Evolutionary conservation across 2,797 vertebrate genomes (phyloP).

Genomic region (Microtus californicus): DNA sequence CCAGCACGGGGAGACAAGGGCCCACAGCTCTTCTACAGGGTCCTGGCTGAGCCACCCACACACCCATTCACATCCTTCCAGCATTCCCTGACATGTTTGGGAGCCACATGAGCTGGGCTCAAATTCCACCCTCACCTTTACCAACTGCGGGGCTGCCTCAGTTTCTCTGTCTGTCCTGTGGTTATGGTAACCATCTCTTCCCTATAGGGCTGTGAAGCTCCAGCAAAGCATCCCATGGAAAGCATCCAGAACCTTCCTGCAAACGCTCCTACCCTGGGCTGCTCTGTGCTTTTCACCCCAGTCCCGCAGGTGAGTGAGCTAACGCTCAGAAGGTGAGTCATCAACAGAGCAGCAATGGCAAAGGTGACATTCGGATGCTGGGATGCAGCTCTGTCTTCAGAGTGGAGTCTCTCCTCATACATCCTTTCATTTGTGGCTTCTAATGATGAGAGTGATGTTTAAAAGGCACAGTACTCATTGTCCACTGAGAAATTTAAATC

Average conservation of each 20-base stretch:
- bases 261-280: accelerated
- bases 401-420: background rate
- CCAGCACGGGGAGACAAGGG: background rate
- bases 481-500: conserved; percentile 51
- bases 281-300: background rate
- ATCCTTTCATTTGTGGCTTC: background rate
- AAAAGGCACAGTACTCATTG: background rate
- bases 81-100: background rate
- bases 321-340: background rate
- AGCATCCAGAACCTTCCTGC: too few relatives aligned
- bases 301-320: background rate
- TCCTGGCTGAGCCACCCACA: background rate
- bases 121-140: background rate
- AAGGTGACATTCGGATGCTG: background rate
- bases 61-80: background rate
- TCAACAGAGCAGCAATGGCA: background rate
- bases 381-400: background rate
- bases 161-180: background rate
- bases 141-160: background rate
- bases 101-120: background rate
- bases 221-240: background rate
- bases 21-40: background rate
- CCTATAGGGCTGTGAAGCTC: background rate
- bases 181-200: too few relatives aligned
- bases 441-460: background rate